Base-by-base conservation (phyloP, 64 coral and sea anemone species). In the Orbicella faveolata region DNA sequence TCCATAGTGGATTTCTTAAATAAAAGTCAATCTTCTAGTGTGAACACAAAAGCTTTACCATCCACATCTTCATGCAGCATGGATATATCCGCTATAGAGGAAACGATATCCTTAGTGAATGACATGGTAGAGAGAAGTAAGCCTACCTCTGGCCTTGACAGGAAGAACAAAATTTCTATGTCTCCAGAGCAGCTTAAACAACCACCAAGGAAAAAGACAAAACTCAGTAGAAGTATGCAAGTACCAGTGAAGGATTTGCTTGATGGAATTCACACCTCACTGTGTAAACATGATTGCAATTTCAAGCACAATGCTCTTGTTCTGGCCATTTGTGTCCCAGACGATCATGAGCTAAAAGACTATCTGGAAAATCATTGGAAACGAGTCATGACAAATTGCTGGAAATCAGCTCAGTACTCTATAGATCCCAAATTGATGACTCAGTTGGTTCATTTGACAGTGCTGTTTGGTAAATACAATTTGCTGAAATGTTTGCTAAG, bases 181-280 rank as follows among this genome's bases (percentile, higher is more conserved):
- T 74, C 33, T 15, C 10, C 34, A 34, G 41, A 78, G 52, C 41
- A 54, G 8, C 1, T 53, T 6, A 78, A 54, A 20, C 76, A 78
- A 53, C 76, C 76, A 78, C 36, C 76, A n/a, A 52, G 48, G 9
- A 78, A 78, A 54, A 78, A 78, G 48, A 55, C 21, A 78, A 78
- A 52, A 53, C 76, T 78, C 2, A 53, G 76, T 54, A 53, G 23
- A 23, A n/a, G 76, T 39, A 20, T 78, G 11, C 52, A 39, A 44
- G 23, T 78, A 12, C 76, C 48, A 3, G 41, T 78, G 21, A 53
- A 12, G 76, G 76, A 78, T 53, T 4, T 78, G 21, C 41, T 78
- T 54, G 23, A 9, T 53, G 76, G 76, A 9, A 2, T 78, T 44
- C 76, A 78, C 52, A 78, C 76, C 7, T 14, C 3, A 54, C 52